Conservation (phyloP, 2,888 invertebrate genomes). For the Diaprepes abbreviatus region DNA sequence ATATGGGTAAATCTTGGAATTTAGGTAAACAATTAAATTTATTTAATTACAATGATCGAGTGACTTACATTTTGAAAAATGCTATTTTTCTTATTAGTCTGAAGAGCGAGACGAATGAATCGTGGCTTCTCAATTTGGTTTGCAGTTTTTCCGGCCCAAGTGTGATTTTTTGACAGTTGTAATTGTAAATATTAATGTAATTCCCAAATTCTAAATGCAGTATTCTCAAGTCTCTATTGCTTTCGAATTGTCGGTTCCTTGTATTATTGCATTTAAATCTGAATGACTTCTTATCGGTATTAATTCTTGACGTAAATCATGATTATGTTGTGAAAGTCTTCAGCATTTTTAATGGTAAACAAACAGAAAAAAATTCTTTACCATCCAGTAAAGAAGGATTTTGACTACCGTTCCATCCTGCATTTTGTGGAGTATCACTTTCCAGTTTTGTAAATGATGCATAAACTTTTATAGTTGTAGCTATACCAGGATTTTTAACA, state of each 20-base stretch:
- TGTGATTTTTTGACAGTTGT: no score
- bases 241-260: no score
- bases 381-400: background rate
- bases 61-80: background rate
- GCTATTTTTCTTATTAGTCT: no score
- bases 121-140: no score
- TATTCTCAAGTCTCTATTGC: no score
- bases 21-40: conserved; percentile 61
- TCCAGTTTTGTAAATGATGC: conserved; percentile 1
- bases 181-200: no score
- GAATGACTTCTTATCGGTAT: conserved; percentile 37
- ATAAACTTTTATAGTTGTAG: conserved; percentile 9
- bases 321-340: conserved; percentile 31
- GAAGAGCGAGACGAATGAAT: no score
- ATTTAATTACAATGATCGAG: conserved; percentile 57
- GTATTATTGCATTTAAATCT: conserved; percentile 38
- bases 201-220: no score
- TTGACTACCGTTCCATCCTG: no score
- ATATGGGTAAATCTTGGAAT: conserved; percentile 55
- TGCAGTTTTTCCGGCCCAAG: no score
- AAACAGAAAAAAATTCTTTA: conserved; percentile 8
- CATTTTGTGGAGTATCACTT: background rate
- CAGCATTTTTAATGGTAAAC: conserved; percentile 21
- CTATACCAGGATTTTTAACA: conserved; percentile 45
- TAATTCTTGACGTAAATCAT: conserved; percentile 37